Conservation (phyloP, 2,797 vertebrate species). For the Lemur catta region DNA sequence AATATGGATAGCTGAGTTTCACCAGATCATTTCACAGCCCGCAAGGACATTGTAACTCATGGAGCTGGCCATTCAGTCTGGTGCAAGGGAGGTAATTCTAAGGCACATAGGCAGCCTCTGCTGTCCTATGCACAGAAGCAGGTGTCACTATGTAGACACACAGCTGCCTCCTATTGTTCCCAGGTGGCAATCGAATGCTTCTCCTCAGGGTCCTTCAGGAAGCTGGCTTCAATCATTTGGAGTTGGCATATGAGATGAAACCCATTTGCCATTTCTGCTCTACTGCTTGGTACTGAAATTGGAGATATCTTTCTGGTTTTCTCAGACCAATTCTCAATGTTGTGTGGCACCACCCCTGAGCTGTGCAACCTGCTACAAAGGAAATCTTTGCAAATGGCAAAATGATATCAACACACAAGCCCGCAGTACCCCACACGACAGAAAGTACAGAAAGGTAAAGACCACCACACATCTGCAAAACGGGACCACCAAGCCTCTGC, state of each 20-base stretch:
- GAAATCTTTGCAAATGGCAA: not conserved
- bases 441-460: not conserved
- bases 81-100: not conserved
- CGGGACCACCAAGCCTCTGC: not conserved
- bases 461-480: not conserved
- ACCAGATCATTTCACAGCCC: not conserved
- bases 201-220: not conserved
- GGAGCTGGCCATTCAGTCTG: not conserved
- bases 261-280: not conserved
- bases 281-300: not conserved
- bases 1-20: not conserved
- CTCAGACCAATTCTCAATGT: not conserved
- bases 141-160: not conserved
- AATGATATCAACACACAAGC: not conserved
- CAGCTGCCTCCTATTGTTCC: not conserved
- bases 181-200: not conserved
- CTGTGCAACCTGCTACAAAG: not conserved
- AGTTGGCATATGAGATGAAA: conserved; percentile 14
- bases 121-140: not conserved
- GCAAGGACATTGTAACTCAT: not conserved
- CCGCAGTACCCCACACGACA: fast-evolving
- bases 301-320: not conserved
- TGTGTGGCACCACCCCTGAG: not conserved
- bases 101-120: not conserved
- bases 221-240: not conserved